Base-by-base conservation (phyloP, 2,888 invertebrate genomes). In the Acleris holmiana region DNA sequence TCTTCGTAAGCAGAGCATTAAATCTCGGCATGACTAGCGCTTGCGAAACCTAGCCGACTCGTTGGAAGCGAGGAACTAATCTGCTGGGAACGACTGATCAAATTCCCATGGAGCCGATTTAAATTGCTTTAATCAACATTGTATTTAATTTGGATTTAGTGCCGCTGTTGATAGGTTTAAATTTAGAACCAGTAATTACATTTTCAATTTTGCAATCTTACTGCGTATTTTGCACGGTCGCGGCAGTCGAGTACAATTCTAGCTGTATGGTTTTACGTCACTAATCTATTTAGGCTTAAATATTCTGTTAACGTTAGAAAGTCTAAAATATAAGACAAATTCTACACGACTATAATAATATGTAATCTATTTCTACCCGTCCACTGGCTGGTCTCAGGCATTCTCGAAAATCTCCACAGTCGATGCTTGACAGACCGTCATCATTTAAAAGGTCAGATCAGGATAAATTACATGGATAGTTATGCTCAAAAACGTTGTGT, bases 101-200 rank as follows among this genome's bases (percentile, higher is more conserved):
- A 74, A 79, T 82, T 85, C 84, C 82, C 82, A 82, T 84, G 80
- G 79, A 80, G 80, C 84, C 79, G 76, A 82, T 85, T 83, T 81
- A 77, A 79, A 80, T 77, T 78, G 73, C 74, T 77, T 76, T 73
- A 76, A 76, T 76, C 73, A 71, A 73, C 71, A 72, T 77, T 75
- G 72, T 68, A 74, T 75, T 64, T 65, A 65, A 65, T 65, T 65
- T 55, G 65, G 65, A 60, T 60, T 49, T 60, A 55, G 59, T 55
- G 29, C 49, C 18, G 53, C 55, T 50, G 49, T 65, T 50, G 59
- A 60, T 55, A 49, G 59, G 49, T 35, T 55, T 65, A 15, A 64
- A 35, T 55, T 60, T 17, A 46, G 44, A 65, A 35, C 25, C 18
- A 17, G n/a, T 56, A 49, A 64, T 64, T 50, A 8, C 19, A 62